Evolutionary conservation across 2,797 vertebrate genomes (phyloP), one percentile per base, ranked within the genome.

Genomic region (Darevskia nairensis): DNA sequence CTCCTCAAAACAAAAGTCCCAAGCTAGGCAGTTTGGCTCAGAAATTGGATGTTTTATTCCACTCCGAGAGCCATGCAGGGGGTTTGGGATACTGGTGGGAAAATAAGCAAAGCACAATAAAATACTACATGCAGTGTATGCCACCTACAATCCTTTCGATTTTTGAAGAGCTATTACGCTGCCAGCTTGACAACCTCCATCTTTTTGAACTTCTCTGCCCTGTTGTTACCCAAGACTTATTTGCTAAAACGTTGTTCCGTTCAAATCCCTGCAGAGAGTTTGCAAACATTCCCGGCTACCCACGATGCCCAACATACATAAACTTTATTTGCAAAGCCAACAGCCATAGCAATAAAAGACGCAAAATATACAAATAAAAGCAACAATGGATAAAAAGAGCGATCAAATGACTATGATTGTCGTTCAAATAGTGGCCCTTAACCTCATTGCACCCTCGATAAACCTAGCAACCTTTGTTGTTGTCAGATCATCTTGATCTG

Each of bases 211-310:
- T 69, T 66, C 68, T 21, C 29, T 35, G 35, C 66, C 27, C 72
- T 72, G 21, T 44, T 64, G 29, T 69, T 82, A 80, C 46, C 46
- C 50, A 6, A 64, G 50, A 44, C 7, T 32, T 8, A 5, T 35
- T 69, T 71, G 82, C 39, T 80, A 85, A 85, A 84, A 87, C 41
- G 25, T 39, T 59, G 10, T 64, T 86, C 78, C 32, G 75, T 76
- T 84, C 50, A 76, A 89, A 83, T 85, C 79, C 17, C 50, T 77
- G 44, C 64, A 46, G 3, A 9, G 15, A 82, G 66, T 82, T 77
- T 81, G 85, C 80, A 50, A 82, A 89, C 87, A 86, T 61, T 72
- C 64, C 32, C 13, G 64, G 2, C 46, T n/a, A 61, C 87, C 11
- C 0, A 0, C 82, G 90, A 82, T 3, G 1, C 29, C 17, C 35